Conservation (phyloP, 2,797 vertebrate genomes). For the Streptopelia turtur region DNA sequence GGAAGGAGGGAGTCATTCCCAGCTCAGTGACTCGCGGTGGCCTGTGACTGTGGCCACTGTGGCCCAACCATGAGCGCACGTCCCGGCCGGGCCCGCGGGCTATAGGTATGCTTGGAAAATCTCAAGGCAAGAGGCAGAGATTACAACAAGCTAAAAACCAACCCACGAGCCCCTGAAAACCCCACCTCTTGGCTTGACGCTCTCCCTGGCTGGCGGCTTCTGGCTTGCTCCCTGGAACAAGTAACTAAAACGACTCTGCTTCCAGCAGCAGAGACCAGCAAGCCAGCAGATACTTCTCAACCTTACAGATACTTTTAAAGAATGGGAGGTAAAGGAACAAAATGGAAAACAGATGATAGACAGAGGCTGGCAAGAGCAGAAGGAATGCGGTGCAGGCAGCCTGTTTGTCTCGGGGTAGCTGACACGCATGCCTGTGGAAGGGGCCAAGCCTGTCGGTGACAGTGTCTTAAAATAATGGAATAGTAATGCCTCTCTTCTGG, state of each 20-base stretch:
- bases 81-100: background rate
- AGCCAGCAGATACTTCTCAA: constrained; percentile 44
- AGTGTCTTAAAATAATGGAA: background rate
- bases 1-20: background rate
- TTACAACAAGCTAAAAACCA: background rate
- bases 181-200: constrained; percentile 32
- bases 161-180: background rate
- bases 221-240: constrained; percentile 57
- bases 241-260: background rate
- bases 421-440: background rate
- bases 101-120: background rate
- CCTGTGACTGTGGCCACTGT: background rate
- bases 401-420: background rate
- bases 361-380: background rate
- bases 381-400: constrained; percentile 41
- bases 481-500: background rate
- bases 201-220: constrained; percentile 11
- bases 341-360: constrained; percentile 68
- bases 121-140: background rate
- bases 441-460: background rate
- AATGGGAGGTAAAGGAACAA: constrained; percentile 46
- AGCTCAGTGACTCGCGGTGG: background rate
- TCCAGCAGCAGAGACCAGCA: constrained; percentile 40
- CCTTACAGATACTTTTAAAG: constrained; percentile 23
- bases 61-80: fast-evolving